Evolutionary conservation across 2,888 invertebrate species (phyloP), one percentile per base, ranked within the genome.

Genomic region (Peribatodes rhomboidaria): DNA sequence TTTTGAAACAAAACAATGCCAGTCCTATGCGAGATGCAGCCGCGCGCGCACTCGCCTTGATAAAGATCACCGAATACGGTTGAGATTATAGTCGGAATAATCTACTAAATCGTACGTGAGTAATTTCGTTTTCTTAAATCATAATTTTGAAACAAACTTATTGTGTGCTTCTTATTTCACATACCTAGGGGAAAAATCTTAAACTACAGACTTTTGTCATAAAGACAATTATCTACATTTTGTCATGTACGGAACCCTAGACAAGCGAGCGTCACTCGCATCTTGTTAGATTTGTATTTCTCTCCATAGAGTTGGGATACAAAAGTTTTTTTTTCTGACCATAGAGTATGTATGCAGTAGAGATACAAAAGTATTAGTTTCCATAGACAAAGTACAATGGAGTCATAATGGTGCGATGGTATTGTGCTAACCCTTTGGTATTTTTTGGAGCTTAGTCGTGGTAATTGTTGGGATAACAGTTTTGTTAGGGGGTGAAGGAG

Each of bases 381-480:
- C 74, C 73, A 75, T 73, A 74, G 71, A 71, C 61, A 67, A 61
- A 64, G 59, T 50, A 75, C 76, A 76, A 76, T 70, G 56, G 75
- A 73, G 57, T 73, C 74, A 75, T 71, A 74, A 74, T 75, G 63
- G 76, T 75, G 67, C 73, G 71, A 76, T 73, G 71, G 68, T 68
- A 72, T 72, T 71, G 71, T 73, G 66, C 67, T 61, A 79, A 80
- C 81, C 83, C 82, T 80, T 82, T 81, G 67, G 66, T 72, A 74
- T 76, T 80, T 78, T 78, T 68, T 60, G 14, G 68, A 74, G 76
- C 73, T 78, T 72, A 78, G 66, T 67, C 73, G 72, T 72, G 68
- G 77, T 83, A 80, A 84, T 83, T 82, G 80, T 83, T 70, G 76
- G 78, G 78, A 79, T 79, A 80, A 82, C 81, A 77, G 53, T 53